Evolutionary conservation across 2,888 invertebrate species (phyloP).

Genomic region (Drosophila histrio): DNA sequence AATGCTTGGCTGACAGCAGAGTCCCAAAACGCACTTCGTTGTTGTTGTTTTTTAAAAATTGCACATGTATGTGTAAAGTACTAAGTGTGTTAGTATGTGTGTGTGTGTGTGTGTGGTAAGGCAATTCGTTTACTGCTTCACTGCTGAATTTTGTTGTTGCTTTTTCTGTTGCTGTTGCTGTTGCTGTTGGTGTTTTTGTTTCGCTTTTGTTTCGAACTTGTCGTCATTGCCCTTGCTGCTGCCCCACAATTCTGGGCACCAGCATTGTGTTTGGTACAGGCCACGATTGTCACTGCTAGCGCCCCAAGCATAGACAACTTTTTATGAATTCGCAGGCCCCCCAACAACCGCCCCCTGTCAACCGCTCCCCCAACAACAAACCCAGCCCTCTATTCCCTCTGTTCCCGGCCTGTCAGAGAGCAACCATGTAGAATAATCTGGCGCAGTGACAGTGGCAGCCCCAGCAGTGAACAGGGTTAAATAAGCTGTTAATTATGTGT

Average conservation of each 20-base stretch:
- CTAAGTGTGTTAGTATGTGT: conserved; percentile 12
- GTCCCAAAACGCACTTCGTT: conserved; percentile 34
- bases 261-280: conserved; percentile 68
- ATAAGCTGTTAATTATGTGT: conserved; percentile 81
- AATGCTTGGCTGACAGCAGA: conserved; percentile 8
- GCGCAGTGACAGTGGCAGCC: conserved; percentile 45
- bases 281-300: conserved; percentile 78
- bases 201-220: conserved; percentile 66
- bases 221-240: conserved; percentile 59
- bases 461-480: conserved; percentile 70
- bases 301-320: conserved; percentile 77
- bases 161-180: conserved; percentile 43
- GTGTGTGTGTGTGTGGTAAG: conserved; percentile 24
- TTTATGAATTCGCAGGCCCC: conserved; percentile 67
- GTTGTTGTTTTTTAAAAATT: conserved; percentile 51
- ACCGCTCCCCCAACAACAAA: no score
- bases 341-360: no score
- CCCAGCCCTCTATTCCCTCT: not conserved
- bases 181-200: conserved; percentile 63
- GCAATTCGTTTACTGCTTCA: conserved; percentile 50
- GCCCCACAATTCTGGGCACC: conserved; percentile 44
- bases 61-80: conserved; percentile 3
- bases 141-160: conserved; percentile 49
- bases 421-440: conserved; percentile 62
- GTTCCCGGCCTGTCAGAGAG: conserved; percentile 24